Base-by-base conservation (phyloP, 2,888 invertebrate genomes). In the Pyrrhosoma nymphula region DNA sequence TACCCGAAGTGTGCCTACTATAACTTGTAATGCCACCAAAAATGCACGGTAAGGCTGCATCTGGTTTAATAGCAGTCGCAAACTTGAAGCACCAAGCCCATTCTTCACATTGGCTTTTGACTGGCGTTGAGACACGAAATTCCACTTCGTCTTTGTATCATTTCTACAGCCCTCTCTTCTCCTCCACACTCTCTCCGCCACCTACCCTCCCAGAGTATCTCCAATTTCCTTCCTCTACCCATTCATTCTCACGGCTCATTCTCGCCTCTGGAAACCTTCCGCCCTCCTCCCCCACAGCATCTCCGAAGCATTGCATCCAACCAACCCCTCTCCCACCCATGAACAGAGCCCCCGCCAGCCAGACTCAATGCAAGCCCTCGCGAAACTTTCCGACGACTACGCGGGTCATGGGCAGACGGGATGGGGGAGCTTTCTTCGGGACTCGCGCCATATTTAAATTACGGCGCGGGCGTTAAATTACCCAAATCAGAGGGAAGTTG, bases 391-490 rank as follows among this genome's bases (percentile, higher is more conserved):
- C 26, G 82, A n/a, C 82, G 35, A 82, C 30, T 82, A 35, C 69
- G 82, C 16, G 30, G 30, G 16, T 82, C 35, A 35, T n/a, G 30
- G 35, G 82, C 4, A 12, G 82, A 18, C 0, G 69, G 69, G 69
- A 47, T 4, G 47, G 69, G 82, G 12, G 35, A 35, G 82, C 14
- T 82, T 60, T 60, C 82, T 82, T 82, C 82, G 82, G 82, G 30
- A 82, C 82, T 35, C 4, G 82, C 82, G 82, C 35, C 82, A 18
- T 82, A 82, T 82, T 82, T 82, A 82, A 35, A 82, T 82, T 82
- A 82, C 82, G 82, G 35, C 16, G 16, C 30, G 30, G 30, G 82
- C 82, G 82, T 35, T 82, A 82, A 82, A 82, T 82, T 82, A 82
- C 30, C 82, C 82, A 82, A 82, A 82, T 82, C 82, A 82, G 82